phyloP scores from a whole-genome alignment of 2,797 vertebrate genomes.

The Hylomyscus alleni region DNA sequence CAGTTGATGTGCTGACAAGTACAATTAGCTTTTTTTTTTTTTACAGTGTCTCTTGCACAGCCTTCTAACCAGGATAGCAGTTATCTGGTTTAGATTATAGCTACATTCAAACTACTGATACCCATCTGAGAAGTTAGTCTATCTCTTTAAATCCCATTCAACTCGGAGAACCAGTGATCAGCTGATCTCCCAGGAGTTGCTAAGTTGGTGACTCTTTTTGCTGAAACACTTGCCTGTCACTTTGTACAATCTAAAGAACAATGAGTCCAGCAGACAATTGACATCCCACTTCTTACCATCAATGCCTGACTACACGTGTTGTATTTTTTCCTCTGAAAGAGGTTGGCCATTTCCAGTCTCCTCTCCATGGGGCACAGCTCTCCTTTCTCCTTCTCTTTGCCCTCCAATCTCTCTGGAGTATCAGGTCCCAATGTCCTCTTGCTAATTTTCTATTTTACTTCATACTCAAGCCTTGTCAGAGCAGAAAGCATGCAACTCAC shows the following conservation, averaged over 20 bases:
- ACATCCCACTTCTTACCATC: background rate
- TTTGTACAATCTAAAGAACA: background rate
- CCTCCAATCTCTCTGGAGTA: background rate
- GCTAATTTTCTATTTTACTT: background rate
- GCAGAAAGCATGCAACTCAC: constrained; percentile 1
- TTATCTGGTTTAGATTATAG: background rate
- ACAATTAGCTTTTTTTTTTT: constrained; percentile 35
- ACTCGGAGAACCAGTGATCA: background rate
- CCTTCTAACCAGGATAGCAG: background rate
- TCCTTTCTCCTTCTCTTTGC: background rate
- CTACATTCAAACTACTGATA: constrained; percentile 9
- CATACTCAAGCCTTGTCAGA: background rate
- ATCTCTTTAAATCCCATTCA: background rate
- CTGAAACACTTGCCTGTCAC: constrained; percentile 6
- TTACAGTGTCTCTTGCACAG: background rate
- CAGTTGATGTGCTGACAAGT: background rate
- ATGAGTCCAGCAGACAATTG: background rate
- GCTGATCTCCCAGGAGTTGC: background rate
- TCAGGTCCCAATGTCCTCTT: background rate
- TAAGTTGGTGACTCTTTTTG: background rate
- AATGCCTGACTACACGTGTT: background rate
- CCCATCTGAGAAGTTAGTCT: background rate
- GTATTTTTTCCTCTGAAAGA: constrained; percentile 10
- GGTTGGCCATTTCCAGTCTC: background rate
- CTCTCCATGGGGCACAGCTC: too few relatives aligned